These are phyloP conservation scores for Drosophila anomelani DNA, from an alignment of 2,888 invertebrate species.

Conservation along the genomic window DNA sequence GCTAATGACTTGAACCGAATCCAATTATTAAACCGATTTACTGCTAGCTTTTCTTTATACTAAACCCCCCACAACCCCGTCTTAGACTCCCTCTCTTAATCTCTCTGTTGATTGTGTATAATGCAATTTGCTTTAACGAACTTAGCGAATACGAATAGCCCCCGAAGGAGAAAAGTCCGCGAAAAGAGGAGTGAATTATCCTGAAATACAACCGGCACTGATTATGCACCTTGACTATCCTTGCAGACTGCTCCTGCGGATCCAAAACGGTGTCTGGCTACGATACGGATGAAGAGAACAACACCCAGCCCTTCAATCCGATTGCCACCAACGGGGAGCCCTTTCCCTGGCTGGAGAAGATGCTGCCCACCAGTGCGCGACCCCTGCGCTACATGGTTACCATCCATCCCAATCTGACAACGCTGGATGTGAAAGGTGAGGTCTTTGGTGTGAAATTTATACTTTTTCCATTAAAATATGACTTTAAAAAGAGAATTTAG, in stretches of 20 bases:
- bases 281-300: constrained; percentile 88
- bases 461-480: neutral
- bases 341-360: constrained; percentile 91
- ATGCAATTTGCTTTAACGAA: constrained; percentile 72
- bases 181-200: constrained; percentile 4
- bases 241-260: constrained; percentile 89
- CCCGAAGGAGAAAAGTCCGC: constrained; percentile 35
- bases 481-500: neutral
- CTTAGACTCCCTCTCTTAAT: constrained; percentile 38
- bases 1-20: constrained; percentile 55
- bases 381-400: constrained; percentile 95
- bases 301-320: constrained; percentile 87
- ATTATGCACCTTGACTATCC: constrained; percentile 55
- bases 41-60: constrained; percentile 46
- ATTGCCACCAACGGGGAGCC: constrained; percentile 90
- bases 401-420: constrained; percentile 96
- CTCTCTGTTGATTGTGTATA: constrained; percentile 73
- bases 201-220: constrained; percentile 32
- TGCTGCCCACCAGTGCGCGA: constrained; percentile 91
- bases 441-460: neutral
- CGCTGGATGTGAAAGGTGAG: constrained; percentile 93
- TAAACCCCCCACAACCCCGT: constrained; percentile 6
- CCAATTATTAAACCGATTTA: constrained; percentile 47
- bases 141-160: constrained; percentile 64
- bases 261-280: constrained; percentile 88